phyloP scores from a whole-genome alignment of 2,113 vertebrate genomes.

The Diadophis punctatus region DNA sequence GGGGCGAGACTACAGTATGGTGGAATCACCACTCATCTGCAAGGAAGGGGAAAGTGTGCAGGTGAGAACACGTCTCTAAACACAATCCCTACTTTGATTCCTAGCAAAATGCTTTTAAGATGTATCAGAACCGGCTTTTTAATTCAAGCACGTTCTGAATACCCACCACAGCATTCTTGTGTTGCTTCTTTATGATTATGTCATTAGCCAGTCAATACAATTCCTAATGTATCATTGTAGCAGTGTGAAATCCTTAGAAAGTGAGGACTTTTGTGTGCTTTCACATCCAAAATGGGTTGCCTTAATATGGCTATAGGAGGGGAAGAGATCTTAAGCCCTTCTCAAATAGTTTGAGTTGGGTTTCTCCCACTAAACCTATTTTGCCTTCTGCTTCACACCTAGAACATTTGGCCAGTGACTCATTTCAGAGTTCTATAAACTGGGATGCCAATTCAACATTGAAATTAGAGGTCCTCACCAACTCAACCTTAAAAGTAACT shows the following conservation, averaged over 20 bases:
- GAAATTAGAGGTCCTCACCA: not conserved
- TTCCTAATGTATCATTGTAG: not conserved
- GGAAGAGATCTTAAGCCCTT: not conserved
- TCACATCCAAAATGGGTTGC: not conserved
- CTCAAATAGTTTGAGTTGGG: not conserved
- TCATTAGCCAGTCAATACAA: not conserved
- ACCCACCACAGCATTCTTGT: not conserved
- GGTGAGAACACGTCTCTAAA: conserved; percentile 61
- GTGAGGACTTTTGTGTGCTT: too few species aligned
- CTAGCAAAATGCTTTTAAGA: not conserved
- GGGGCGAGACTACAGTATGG: conserved; percentile 92
- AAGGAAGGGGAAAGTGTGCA: conserved; percentile 95
- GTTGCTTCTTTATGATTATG: not conserved
- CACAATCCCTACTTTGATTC: not conserved
- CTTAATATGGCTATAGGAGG: not conserved
- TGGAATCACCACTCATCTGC: conserved; percentile 87
- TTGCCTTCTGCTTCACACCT: not conserved
- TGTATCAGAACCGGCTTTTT: not conserved
- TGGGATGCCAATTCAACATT: not conserved
- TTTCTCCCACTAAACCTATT: not conserved
- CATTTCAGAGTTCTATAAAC: not conserved
- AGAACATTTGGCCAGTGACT: not conserved
- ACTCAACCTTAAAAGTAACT: not conserved
- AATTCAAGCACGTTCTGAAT: not conserved
- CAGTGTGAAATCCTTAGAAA: not conserved